Base-by-base conservation (phyloP, 2,888 invertebrate genomes). In the Drosophila fulvimacula region DNA sequence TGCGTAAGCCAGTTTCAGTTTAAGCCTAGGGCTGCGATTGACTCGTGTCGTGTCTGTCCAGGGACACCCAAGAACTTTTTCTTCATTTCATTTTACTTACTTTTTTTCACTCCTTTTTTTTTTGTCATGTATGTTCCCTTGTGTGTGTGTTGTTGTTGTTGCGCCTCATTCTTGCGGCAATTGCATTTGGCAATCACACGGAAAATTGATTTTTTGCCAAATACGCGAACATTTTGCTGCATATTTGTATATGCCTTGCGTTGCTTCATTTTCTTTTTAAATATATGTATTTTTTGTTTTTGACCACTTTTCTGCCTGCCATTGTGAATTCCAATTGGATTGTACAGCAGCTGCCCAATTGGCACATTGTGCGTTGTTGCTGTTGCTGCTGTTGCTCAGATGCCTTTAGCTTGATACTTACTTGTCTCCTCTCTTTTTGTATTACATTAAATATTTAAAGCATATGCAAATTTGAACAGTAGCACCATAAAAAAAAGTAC, bases 361-460 rank as follows among this genome's bases (percentile, higher is more conserved):
- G 86, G 86, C 74, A 74, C 78, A 60, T 69, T 65, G 73, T 60
- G 72, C 67, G 73, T 66, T 63, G 53, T 63, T 69, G 53, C 61
- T 69, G 53, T 67, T 60, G 65, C n/a, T 72, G 48, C 27, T 44
- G 67, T 13, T 42, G 19, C 21, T 9, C 13, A 19, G 49, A 51
- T 56, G 48, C 48, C 57, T 65, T 48, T 68, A 27, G 34, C 59
- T 46, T 68, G 69, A 49, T 69, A 61, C 67, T 67, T 57, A 67
- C 73, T 76, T 80, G 73, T 82, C 78, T 78, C 66, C 76, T 74
- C 76, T 74, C 79, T 82, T 83, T 80, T 84, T 82, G 87, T 78
- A 87, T 86, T 89, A 73, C 87, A 89, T 86, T 86, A 89, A 86
- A 86, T 82, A 89, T 86, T 86, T 84, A 86, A 89, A 86, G 76